Evolutionary conservation across 2,888 invertebrate species (phyloP).

Genomic region (Lamellibrachia satsuma): DNA sequence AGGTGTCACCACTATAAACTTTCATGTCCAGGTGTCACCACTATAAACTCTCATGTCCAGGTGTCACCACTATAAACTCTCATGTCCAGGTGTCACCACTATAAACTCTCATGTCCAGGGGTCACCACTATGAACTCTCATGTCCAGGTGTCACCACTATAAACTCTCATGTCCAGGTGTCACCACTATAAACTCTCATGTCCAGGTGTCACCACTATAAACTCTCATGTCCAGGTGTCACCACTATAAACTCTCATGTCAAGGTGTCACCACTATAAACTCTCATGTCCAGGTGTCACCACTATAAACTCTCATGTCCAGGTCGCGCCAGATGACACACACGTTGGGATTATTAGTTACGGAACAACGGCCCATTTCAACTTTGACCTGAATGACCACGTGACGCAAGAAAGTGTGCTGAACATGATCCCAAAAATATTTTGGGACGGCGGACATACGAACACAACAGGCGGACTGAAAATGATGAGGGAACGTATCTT

Average conservation of each 20-base stretch:
- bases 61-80: too few relatives aligned
- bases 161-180: neutral
- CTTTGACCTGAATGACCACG: slow-evolving; percentile 31
- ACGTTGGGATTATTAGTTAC: neutral
- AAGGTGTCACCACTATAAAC: too few relatives aligned
- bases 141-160: too few relatives aligned
- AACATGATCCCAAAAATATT: slow-evolving; percentile 3
- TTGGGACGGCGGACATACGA: slow-evolving; percentile 30
- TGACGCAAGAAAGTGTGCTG: neutral
- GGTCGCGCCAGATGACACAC: neutral
- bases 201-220: too few relatives aligned
- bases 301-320: neutral
- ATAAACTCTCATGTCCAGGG: neutral
- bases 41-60: neutral
- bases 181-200: too few relatives aligned
- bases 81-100: neutral
- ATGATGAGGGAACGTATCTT: slow-evolving; percentile 22
- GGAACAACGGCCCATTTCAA: slow-evolving; percentile 17
- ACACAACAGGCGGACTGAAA: slow-evolving; percentile 36
- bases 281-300: neutral
- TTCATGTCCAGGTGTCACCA: neutral
- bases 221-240: neutral
- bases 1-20: too few relatives aligned
- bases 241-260: neutral
- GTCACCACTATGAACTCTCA: neutral